Evolutionary conservation across 2,113 vertebrate species (phyloP).

Genomic region (Pholis gunnellus): DNA sequence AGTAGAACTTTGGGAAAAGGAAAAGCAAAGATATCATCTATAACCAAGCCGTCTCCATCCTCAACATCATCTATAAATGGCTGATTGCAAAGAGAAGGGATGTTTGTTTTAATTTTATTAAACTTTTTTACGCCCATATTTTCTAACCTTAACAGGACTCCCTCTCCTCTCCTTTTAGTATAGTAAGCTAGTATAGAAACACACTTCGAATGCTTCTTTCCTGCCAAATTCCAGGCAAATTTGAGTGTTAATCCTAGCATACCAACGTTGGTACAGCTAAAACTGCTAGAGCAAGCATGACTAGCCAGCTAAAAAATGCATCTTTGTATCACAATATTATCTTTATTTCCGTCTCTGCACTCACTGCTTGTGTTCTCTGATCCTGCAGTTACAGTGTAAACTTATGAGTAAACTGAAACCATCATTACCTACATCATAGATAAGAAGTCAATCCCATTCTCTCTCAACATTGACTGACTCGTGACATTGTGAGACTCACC

Average conservation of each 20-base stretch:
- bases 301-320: neutral
- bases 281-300: neutral
- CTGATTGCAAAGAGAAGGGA: neutral
- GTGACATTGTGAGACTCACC: neutral
- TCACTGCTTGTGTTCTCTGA: neutral
- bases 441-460: slow-evolving; percentile 2
- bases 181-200: neutral
- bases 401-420: slow-evolving; percentile 14
- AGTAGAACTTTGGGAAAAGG: neutral
- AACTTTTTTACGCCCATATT: neutral
- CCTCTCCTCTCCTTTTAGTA: neutral
- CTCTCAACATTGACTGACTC: neutral
- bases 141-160: neutral
- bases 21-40: neutral
- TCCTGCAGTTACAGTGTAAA: slow-evolving; percentile 2
- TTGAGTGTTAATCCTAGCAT: neutral
- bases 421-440: neutral
- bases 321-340: neutral
- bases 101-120: neutral
- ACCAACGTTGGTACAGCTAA: neutral
- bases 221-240: slow-evolving; percentile 1
- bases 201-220: neutral
- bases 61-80: neutral
- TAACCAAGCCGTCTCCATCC: neutral
- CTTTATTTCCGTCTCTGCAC: neutral